Percentiles rank a stretch among this genome's conserved stretches.
These are phyloP conservation scores for Temnothorax nylanderi DNA, from an alignment of 1,140 invertebrate species.

Conservation along the genomic window DNA sequence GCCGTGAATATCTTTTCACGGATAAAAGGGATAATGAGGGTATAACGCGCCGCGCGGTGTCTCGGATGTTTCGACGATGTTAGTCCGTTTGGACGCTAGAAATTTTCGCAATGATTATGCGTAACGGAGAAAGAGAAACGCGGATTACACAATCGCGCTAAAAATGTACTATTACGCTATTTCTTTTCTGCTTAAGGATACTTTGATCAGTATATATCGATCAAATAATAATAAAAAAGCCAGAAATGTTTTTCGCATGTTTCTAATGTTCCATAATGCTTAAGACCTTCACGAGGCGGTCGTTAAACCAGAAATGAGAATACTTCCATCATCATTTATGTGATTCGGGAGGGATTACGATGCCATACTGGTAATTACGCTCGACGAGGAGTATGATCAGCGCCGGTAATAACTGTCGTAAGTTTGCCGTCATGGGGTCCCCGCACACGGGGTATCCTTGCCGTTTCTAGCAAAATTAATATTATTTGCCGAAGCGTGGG, in stretches of 20 bases:
- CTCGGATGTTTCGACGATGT: slow-evolving; percentile 52
- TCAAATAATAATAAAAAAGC: not conserved
- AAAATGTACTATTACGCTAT: not conserved
- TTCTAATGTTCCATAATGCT: not conserved
- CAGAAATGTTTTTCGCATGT: not conserved
- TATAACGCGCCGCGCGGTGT: slow-evolving; percentile 61
- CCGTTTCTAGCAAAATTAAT: slow-evolving; percentile 50
- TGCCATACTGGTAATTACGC: slow-evolving; percentile 30
- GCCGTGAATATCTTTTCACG: slow-evolving; percentile 20
- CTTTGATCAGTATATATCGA: not conserved
- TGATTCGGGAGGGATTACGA: slow-evolving; percentile 31
- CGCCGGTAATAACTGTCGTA: slow-evolving; percentile 29
- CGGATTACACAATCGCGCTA: not conserved
- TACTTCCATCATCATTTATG: slow-evolving; percentile 22
- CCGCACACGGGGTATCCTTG: not conserved
- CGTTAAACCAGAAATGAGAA: slow-evolving; percentile 22
- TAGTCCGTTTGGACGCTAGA: slow-evolving; percentile 41
- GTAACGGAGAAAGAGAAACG: not conserved
- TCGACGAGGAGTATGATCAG: slow-evolving; percentile 32
- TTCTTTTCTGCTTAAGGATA: not conserved
- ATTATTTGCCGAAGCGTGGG: slow-evolving; percentile 14
- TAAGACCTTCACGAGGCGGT: not conserved
- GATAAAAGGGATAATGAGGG: slow-evolving; percentile 74
- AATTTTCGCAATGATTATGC: slow-evolving; percentile 19
- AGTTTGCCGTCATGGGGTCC: not conserved